Conservation (phyloP, 2,797 vertebrate species). For the Aythya fuligula region DNA sequence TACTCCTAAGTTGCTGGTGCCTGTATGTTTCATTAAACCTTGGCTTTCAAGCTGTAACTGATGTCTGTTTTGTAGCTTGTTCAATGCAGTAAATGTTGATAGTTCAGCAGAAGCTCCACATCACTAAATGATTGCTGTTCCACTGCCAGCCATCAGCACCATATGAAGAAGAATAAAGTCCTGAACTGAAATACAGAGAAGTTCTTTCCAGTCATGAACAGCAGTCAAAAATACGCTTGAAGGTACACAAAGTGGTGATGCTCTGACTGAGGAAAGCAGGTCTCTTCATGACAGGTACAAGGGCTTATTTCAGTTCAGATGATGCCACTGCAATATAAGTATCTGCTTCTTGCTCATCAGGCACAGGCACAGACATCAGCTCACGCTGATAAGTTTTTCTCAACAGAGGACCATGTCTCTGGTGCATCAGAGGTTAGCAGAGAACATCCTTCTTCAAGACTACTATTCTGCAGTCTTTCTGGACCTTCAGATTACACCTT, state of each 20-base stretch:
- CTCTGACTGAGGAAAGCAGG: background rate
- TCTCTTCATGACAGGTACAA: background rate
- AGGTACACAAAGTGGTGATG: background rate
- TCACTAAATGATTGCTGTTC: background rate
- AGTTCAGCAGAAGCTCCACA: background rate
- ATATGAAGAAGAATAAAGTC: background rate
- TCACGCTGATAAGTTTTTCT: background rate
- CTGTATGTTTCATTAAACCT: background rate
- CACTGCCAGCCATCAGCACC: background rate
- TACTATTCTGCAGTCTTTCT: background rate
- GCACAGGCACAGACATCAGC: background rate
- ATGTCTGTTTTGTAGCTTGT: background rate
- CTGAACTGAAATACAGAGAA: background rate
- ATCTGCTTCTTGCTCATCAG: background rate
- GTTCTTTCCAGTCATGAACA: background rate
- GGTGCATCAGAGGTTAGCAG: background rate
- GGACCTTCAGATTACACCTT: background rate
- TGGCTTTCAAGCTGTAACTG: background rate
- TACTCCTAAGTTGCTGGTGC: background rate
- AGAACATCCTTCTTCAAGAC: background rate
- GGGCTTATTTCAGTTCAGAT: background rate
- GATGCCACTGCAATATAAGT: background rate
- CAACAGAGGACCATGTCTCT: background rate
- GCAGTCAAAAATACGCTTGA: background rate
- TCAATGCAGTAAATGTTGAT: background rate